Base-by-base conservation (phyloP, 2,113 vertebrate species). In the Pseudorasbora parva region DNA sequence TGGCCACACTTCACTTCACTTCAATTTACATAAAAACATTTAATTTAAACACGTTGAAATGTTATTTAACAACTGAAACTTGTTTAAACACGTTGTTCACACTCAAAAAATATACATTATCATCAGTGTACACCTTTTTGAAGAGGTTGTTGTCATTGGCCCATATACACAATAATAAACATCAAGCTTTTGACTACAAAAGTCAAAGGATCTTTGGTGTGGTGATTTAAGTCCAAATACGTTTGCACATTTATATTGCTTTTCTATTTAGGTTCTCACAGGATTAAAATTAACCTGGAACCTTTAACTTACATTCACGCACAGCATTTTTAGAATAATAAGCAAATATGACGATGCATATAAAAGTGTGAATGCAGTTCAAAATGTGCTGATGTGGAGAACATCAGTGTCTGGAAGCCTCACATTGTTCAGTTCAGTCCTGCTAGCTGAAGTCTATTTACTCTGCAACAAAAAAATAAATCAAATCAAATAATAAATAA, bases 331-430 rank as follows among this genome's bases (percentile, higher is more conserved):
- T 47, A 15, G 41, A 25, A 25, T 47, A 47, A 45, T 21, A 25
- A 47, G 2, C 43, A 74, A 51, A 74, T 49, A 49, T 2, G 30
- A 25, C 23, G 14, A 25, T 27, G 47, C 72, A 30, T 27, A 51
- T 74, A 27, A 49, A 74, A 51, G 1, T 21, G 7, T 74, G 25
- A 74, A 74, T 51, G 3, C 15, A 51, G 25, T 74, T 74, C 72
- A 51, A 74, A 74, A 51, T 49, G 25, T 30, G 47, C 45, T 74
- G 47, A 74, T 74, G 47, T 49, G 15, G 23, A 74, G 71, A 74
- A 74, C 71, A 14, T 30, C 45, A 47, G 14, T 3, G 15, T 4
- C 17, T 51, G 23, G 8, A 66, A 30, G 45, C 25, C 8, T 74
- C 8, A 27, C 8, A 30, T 3, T 74, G 23, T 74, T 74, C 47